Evolutionary conservation across 2,113 vertebrate species (phyloP), one percentile per base, ranked within the genome.

Genomic region (Catagonus wagneri): DNA sequence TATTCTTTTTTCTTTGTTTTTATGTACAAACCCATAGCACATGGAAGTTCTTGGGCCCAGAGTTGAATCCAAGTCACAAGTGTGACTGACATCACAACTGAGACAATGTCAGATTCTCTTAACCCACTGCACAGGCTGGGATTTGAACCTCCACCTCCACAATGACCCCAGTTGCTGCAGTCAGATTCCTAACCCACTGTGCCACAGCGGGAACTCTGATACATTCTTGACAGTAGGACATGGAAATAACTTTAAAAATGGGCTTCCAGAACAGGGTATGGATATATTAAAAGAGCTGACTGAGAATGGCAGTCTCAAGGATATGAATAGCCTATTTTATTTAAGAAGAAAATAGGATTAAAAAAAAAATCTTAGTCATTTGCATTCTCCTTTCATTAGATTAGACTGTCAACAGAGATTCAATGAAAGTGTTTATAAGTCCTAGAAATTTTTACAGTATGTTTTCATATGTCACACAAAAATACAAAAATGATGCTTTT

Each of bases 311-410:
- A 83, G 25, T 69, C 32, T 75, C 52, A 4, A n/a, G 12, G 7
- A 96, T 86, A 54, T 79, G 74, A 92, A 34, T 44, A 44, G 13
- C 23, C 7, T 79, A n/a, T 60, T 88, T 84, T 84, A 79, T 65
- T 95, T 76, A 79, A 65, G 58, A 72, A 74, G 34, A 3, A 68
- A 91, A 81, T 54, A 50, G 22, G 32, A 83, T 66, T n/a, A n/a
- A n/a, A 58, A 58, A 79, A 95, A 71, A 93, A 69, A 56, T 36
- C 2, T 44, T 56, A 86, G 17, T 65, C 8, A 54, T 79, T 87
- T 34, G 11, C 20, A 54, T 81, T 20, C 1, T 80, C 7, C 11
- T 61, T 85, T 16, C 20, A 36, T 20, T 34, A 4, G 89, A 92
- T 72, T 85, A 86, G n/a, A 69, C 25, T 44, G 20, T 66, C 39